Base-by-base conservation (phyloP, 2,888 invertebrate species). In the Drosophila incognita region DNA sequence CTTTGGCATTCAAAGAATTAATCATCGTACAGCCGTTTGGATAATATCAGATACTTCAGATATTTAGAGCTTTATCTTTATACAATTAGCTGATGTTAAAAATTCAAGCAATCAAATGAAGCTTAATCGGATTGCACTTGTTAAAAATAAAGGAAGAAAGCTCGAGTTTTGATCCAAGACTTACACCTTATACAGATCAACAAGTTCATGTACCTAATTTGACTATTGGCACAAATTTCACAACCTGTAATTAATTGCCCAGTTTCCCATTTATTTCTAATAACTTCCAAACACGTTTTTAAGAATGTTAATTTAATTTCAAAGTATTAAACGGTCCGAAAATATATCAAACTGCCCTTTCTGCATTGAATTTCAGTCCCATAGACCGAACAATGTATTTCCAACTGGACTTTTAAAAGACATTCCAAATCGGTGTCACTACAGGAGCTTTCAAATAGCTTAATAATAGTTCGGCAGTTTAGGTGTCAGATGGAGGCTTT, bases 401-500 rank as follows among this genome's bases (percentile, higher is more conserved):
- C 15, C 21, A 3, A 10, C 18, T 36, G 21, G 15, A 18, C 24
- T 24, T 24, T 36, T 36, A 6, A 36, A 52, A 10, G 11, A 18
- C 15, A 36, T 36, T 10, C 18, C 21, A 21, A 54, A 36, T 38
- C 36, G 8, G 2, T 27, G 13, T 35, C 3, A 24, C 15, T 24
- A 6, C 21, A 33, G 33, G 4, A 24, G 11, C 35, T 31, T 15
- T 13, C 24, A 27, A 46, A 13, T 7, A 48, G 29, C 11, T 31
- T n/a, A 29, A 31, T 27, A 29, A 31, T n/a, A 36, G 46, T 56
- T 56, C 0, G 27, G 38, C 2, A n/a, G n/a, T 24, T 29, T 29
- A 15, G 52, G 29, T 35, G 10, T n/a, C 66, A 53, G 24, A 46
- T 24, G 24, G 46, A 8, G 24, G 46, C 53, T 46, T 29, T 36